phyloP scores from a whole-genome alignment of 2,113 vertebrate species.

The Catharus bicknelli region DNA sequence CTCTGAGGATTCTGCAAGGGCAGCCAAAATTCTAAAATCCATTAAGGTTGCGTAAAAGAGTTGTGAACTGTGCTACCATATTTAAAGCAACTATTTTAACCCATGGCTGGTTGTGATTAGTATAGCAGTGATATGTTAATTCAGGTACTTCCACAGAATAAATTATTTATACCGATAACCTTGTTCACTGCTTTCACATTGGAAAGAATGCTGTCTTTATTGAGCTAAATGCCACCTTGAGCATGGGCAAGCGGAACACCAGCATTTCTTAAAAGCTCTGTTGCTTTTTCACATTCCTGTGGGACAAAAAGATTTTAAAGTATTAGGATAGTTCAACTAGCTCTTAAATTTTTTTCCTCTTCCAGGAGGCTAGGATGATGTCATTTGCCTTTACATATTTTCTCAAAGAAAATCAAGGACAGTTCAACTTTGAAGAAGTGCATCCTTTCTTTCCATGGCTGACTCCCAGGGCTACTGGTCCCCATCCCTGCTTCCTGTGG shows the following conservation, averaged over 20 bases:
- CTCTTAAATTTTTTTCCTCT: not conserved
- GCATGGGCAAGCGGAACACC: not conserved
- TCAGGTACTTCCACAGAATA: not conserved
- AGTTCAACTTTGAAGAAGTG: not conserved
- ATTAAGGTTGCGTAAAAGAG: slow-evolving; percentile 29
- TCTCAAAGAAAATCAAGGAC: not conserved
- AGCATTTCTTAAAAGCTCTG: slow-evolving; percentile 2
- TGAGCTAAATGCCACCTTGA: slow-evolving; percentile 36
- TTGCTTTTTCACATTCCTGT: slow-evolving; percentile 21
- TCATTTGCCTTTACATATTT: not conserved
- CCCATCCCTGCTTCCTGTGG: not conserved
- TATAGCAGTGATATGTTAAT: slow-evolving; percentile 29
- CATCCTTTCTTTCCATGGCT: not conserved
- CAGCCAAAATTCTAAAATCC: slow-evolving; percentile 22
- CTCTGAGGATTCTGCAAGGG: not conserved
- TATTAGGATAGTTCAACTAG: not conserved
- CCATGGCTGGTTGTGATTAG: not conserved
- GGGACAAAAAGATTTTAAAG: not conserved
- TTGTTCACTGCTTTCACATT: slow-evolving; percentile 23
- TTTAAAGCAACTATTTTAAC: slow-evolving; percentile 16
- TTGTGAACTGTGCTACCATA: slow-evolving; percentile 22
- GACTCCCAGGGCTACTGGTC: not conserved
- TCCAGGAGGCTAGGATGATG: not conserved
- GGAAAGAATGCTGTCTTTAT: slow-evolving; percentile 32
- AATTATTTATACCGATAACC: slow-evolving; percentile 48